These are phyloP conservation scores for Icerya purchasi DNA, from an alignment of 2,888 invertebrate species.

Conservation along the genomic window DNA sequence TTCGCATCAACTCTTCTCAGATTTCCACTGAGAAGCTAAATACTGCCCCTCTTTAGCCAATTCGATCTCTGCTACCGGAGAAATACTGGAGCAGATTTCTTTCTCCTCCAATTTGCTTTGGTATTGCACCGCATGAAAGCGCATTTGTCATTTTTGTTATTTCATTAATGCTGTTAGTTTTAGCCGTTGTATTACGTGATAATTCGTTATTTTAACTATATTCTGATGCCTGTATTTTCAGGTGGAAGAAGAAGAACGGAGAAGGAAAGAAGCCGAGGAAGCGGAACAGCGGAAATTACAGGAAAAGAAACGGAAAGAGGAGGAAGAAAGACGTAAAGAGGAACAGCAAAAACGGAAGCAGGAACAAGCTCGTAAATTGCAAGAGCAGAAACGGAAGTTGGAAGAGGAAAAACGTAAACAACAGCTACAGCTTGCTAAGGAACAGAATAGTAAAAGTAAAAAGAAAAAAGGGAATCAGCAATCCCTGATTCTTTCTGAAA, in stretches of 20 bases:
- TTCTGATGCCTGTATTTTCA: too few species aligned
- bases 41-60: too few species aligned
- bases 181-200: background rate
- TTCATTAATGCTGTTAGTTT: background rate
- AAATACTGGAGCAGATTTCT: too few species aligned
- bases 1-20: too few species aligned
- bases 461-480: conserved; percentile 13
- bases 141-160: background rate
- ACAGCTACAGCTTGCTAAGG: conserved; percentile 21
- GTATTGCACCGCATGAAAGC: background rate
- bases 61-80: too few species aligned
- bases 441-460: conserved; percentile 19
- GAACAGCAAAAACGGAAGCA: conserved; percentile 25
- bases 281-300: conserved; percentile 25
- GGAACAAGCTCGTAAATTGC: conserved; percentile 16
- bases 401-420: conserved; percentile 18
- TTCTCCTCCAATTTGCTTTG: background rate
- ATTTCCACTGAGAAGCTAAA: too few species aligned
- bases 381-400: background rate
- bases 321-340: conserved; percentile 26
- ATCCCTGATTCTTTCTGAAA: background rate
- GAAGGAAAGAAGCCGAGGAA: conserved; percentile 26
- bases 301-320: conserved; percentile 24
- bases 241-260: conserved; percentile 27
- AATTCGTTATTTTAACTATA: background rate